These are phyloP conservation scores for Okapia johnstoni DNA, from an alignment of 2,113 vertebrate species.

Conservation along the genomic window DNA sequence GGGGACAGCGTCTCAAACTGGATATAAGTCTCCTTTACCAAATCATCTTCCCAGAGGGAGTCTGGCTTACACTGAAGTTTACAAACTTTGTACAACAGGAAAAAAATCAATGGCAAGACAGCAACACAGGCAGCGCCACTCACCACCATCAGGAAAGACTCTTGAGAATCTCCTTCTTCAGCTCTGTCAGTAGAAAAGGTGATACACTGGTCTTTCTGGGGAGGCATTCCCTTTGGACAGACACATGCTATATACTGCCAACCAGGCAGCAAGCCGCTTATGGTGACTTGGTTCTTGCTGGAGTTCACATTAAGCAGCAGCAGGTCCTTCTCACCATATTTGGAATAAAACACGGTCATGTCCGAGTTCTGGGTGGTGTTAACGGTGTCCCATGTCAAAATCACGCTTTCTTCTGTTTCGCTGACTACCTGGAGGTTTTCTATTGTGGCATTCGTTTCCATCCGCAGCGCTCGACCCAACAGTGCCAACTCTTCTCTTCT, in stretches of 20 bases:
- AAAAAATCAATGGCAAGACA: conserved; percentile 85
- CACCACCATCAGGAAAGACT: conserved; percentile 80
- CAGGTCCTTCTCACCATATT: conserved; percentile 89
- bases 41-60: conserved; percentile 81
- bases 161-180: conserved; percentile 67
- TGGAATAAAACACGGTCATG: conserved; percentile 90
- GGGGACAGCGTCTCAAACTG: conserved; percentile 94
- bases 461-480: neutral
- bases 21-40: conserved; percentile 93
- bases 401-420: conserved; percentile 88
- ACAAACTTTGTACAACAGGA: conserved; percentile 92
- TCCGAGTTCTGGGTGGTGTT: conserved; percentile 75
- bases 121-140: conserved; percentile 85
- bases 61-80: conserved; percentile 83
- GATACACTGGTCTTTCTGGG: conserved; percentile 90
- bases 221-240: conserved; percentile 82
- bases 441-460: conserved; percentile 74
- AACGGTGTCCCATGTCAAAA: conserved; percentile 87
- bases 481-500: conserved; percentile 66
- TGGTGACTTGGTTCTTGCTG: conserved; percentile 86
- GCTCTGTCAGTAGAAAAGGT: conserved; percentile 87
- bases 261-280: conserved; percentile 87
- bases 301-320: conserved; percentile 83
- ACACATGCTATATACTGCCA: conserved; percentile 93
- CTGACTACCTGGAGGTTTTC: conserved; percentile 86